These are phyloP conservation scores for Ceratina japonica DNA, from an alignment of 1,140 invertebrate genomes.

Conservation along the genomic window DNA sequence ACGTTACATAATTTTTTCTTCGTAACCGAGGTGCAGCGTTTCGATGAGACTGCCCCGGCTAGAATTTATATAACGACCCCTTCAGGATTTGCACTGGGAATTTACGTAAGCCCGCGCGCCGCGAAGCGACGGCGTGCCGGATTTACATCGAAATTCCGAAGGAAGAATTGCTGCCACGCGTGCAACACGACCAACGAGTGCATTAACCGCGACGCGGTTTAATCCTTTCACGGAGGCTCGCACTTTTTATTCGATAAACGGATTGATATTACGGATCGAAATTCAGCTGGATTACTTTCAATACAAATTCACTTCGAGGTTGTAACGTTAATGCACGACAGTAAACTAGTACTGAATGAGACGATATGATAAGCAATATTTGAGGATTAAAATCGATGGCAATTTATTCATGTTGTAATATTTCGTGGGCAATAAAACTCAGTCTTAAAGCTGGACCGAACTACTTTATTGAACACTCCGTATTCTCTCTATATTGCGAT, in stretches of 20 bases:
- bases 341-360: too few species aligned
- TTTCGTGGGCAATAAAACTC: too few species aligned
- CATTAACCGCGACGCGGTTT: slow-evolving; percentile 43
- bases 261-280: too few species aligned
- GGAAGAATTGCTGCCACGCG: slow-evolving; percentile 8
- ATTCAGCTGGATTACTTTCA: too few species aligned
- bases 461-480: too few species aligned
- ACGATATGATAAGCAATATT: too few species aligned
- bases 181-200: slow-evolving; percentile 8
- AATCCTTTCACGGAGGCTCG: slow-evolving; percentile 22
- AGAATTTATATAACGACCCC: slow-evolving; percentile 36
- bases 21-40: slow-evolving; percentile 11
- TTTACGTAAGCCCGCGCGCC: slow-evolving; percentile 32
- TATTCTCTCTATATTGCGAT: too few species aligned
- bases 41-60: slow-evolving; percentile 12
- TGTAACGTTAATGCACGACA: too few species aligned
- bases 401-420: too few species aligned
- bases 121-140: not conserved
- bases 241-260: not conserved
- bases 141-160: slow-evolving; percentile 34
- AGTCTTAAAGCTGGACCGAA: too few species aligned
- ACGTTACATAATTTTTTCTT: slow-evolving; percentile 41
- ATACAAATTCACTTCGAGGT: too few species aligned
- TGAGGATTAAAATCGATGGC: too few species aligned
- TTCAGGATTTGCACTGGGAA: slow-evolving; percentile 21